Evolutionary conservation across 1,140 invertebrate species (phyloP), one percentile per base, ranked within the genome.

Genomic region (Bombus sibiricus): DNA sequence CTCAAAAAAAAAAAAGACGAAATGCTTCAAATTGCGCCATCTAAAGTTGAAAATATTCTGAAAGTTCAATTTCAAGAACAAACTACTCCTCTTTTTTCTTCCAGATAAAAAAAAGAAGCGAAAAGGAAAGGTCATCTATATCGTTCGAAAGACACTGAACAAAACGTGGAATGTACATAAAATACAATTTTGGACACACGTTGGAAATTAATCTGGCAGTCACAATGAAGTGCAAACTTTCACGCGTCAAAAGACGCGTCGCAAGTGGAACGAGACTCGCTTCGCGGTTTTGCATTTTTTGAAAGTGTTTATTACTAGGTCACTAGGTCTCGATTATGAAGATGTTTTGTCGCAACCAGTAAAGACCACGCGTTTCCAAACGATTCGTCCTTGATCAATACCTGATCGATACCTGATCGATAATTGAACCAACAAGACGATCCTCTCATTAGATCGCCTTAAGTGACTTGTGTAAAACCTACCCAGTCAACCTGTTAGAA

Each of bases 221-320:
- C 15, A 13, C 10, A 41, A 59, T n/a, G 34, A 39, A 28, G 3
- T 43, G 34, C 25, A 10, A 59, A 81, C 79, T 81, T 81, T 72
- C 79, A 47, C 47, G 37, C 37, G 47, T 57, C 28, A 32, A 72
- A 72, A 81, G 62, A 81, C 79, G 22, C 25, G 22, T 13, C 12
- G 25, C 47, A 81, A 81, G 79, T 81, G 53, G 79, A 72, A 81
- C 79, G 79, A 37, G 32, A 34, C 62, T 28, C 8, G 41, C 8
- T 25, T 9, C 13, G 3, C 9, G 47, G 59, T 72, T 59, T 59
- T 81, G 47, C 66, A 57, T 81, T 59, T 59, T 39, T 28, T 71
- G 47, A 53, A 71, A 81, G 78, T 81, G 57, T 71, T 71, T 81
- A 32, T 59, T 81, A 81, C 18, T 59, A 72, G 79, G 79, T 81